A percentile compares a stretch with the other conserved stretches of the same genome.
phyloP scores from a whole-genome alignment of 2,113 vertebrate genomes.

The Dipodomys merriami region DNA sequence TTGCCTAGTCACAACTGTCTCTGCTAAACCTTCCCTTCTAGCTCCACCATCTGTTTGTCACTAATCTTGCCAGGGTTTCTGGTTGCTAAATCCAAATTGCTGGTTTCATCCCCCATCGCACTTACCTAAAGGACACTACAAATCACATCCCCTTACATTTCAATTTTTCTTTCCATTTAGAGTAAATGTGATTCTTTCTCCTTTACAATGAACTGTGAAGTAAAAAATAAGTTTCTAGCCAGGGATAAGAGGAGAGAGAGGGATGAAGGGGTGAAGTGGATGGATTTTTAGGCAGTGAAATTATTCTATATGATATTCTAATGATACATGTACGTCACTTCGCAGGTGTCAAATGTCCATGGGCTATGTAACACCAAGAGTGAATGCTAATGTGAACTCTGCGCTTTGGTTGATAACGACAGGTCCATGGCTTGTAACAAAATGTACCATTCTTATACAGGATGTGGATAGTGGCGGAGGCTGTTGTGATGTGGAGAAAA shows the following conservation, averaged over 20 bases:
- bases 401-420: not conserved
- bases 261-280: not conserved
- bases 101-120: not conserved
- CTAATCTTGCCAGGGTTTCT: not conserved
- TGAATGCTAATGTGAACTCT: not conserved
- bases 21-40: not conserved
- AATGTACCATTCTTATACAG: not conserved
- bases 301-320: not conserved
- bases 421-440: not conserved
- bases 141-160: not conserved
- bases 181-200: not conserved
- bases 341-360: not conserved
- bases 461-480: not conserved
- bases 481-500: not conserved
- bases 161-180: not conserved
- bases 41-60: not conserved
- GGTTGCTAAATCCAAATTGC: not conserved
- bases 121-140: not conserved
- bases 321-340: not conserved
- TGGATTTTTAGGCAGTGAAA: not conserved
- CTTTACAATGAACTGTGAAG: constrained; percentile 17
- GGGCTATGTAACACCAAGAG: not conserved
- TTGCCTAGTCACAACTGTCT: not conserved
- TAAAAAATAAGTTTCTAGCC: not conserved
- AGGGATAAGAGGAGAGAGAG: not conserved